Conservation (phyloP, 2,888 invertebrate genomes). For the Psylliodes chrysocephalus region DNA sequence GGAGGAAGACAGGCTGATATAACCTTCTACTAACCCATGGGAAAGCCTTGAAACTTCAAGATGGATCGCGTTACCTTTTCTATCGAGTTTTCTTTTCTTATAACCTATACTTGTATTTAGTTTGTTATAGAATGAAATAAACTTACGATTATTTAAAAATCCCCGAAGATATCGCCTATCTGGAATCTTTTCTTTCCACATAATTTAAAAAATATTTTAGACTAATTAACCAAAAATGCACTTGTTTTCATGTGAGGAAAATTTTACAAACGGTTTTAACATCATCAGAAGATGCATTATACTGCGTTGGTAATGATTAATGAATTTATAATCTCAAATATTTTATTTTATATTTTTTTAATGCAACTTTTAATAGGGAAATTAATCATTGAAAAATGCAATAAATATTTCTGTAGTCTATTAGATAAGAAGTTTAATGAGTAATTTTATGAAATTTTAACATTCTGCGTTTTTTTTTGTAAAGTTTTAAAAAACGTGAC, state of each 20-base stretch:
- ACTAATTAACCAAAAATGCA: background rate
- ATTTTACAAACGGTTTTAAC: background rate
- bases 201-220: constrained; percentile 2
- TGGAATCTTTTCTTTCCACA: constrained; percentile 2
- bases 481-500: background rate
- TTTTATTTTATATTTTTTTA: background rate
- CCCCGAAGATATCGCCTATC: background rate
- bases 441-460: background rate
- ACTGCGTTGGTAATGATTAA: background rate
- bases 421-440: background rate
- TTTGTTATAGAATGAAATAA: background rate
- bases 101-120: too few species aligned
- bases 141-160: constrained; percentile 1
- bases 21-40: too few species aligned
- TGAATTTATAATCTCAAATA: background rate
- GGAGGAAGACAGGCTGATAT: too few species aligned
- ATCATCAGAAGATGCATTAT: background rate
- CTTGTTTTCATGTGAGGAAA: background rate
- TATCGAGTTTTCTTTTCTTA: too few species aligned
- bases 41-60: too few species aligned
- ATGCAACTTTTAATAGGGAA: background rate
- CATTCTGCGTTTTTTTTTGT: background rate
- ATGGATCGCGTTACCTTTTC: too few species aligned
- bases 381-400: background rate
- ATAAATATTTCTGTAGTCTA: background rate